Conservation (phyloP, 2,888 invertebrate genomes). For the Ligdia adustata region DNA sequence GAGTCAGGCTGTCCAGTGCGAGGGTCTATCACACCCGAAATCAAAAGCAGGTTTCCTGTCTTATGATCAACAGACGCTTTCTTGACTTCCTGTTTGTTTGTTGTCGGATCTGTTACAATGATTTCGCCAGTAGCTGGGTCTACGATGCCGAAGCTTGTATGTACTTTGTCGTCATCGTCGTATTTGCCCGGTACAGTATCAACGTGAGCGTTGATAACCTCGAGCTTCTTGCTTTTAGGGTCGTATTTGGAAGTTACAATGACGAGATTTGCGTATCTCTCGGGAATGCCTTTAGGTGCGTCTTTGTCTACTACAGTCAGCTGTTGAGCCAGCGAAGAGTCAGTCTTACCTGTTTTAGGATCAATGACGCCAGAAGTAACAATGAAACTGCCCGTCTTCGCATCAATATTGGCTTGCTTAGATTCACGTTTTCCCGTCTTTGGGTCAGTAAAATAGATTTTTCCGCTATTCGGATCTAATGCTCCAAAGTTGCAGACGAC, state of each 20-base stretch:
- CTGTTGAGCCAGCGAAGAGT: slow-evolving; percentile 85
- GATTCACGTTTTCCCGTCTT: slow-evolving; percentile 85
- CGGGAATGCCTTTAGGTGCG: slow-evolving; percentile 70
- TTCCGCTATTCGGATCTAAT: slow-evolving; percentile 84
- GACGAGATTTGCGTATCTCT: slow-evolving; percentile 78
- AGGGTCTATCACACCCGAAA: slow-evolving; percentile 84
- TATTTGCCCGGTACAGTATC: slow-evolving; percentile 68
- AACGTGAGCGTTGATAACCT: slow-evolving; percentile 78
- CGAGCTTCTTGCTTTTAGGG: slow-evolving; percentile 78
- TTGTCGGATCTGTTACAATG: slow-evolving; percentile 82
- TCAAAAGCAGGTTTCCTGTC: slow-evolving; percentile 84
- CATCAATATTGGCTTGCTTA: slow-evolving; percentile 83
- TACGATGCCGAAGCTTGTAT: slow-evolving; percentile 83
- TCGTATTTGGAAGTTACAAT: slow-evolving; percentile 84
- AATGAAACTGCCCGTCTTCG: slow-evolving; percentile 82
- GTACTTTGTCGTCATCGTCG: slow-evolving; percentile 79
- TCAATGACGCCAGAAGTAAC: slow-evolving; percentile 85
- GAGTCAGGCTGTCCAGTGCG: slow-evolving; percentile 81
- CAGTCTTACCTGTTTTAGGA: slow-evolving; percentile 85
- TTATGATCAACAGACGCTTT: slow-evolving; percentile 86
- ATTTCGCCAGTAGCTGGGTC: slow-evolving; percentile 84
- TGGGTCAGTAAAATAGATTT: slow-evolving; percentile 82
- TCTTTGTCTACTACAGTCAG: slow-evolving; percentile 75
- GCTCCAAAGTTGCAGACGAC: slow-evolving; percentile 87
- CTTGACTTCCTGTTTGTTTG: slow-evolving; percentile 85